Evolutionary conservation across 2,113 vertebrate species (phyloP), one percentile per base, ranked within the genome.

Genomic region (Boleophthalmus pectinirostris): DNA sequence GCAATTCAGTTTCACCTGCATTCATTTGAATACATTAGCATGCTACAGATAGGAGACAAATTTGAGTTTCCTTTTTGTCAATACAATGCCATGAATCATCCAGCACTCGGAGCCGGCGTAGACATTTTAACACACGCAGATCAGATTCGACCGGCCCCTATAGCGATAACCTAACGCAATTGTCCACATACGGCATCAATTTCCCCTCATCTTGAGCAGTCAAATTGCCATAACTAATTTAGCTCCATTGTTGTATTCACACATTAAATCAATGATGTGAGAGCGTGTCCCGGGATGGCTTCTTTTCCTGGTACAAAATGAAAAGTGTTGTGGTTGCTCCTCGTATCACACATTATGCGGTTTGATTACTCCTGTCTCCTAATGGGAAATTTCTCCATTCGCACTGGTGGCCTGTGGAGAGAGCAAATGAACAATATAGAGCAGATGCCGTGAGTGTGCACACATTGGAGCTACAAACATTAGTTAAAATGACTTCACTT

Each of bases 201-300:
- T 68, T 72, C 11, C 24, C 57, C 38, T 61, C 58, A 12, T 53
- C 60, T 72, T 56, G 49, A 80, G 58, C 58, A 66, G 60, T 70
- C 72, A 81, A 72, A 68, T 25, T 77, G 70, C 74, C 45, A 38
- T 78, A 60, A 71, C 72, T 84, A 79, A 79, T 79, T 75, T 20
- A 72, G 65, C 54, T 6, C 54, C 63, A 23, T 73, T 33, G 49
- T 58, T 56, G 47, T 66, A 69, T 66, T 77, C 45, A 20, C 57
- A 60, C 57, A 71, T n/a, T 47, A 5, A 71, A 67, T 66, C 77
- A 79, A 53, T 68, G 47, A 24, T 51, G 71, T 56, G 24, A 35
- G 69, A 54, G 21, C 45, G 54, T 13, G 35, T 66, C 49, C 66
- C 66, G 46, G 60, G 6, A 63, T 35, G 16, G 7, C 29, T 68